These are phyloP conservation scores for Ichneumoninae sp. DNA, from an alignment of 2,888 invertebrate species.

Conservation along the genomic window DNA sequence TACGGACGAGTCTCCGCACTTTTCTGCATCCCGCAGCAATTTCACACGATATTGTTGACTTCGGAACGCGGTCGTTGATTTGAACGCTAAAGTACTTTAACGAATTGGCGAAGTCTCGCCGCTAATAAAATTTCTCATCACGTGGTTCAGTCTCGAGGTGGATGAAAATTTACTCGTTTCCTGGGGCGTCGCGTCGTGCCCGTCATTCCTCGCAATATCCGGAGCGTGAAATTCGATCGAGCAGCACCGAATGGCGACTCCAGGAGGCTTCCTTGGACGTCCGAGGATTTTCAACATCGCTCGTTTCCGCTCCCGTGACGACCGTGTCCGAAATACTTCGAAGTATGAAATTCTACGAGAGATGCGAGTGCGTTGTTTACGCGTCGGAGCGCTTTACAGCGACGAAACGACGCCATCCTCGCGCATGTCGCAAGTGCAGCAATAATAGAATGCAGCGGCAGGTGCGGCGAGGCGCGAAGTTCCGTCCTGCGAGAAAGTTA, in stretches of 20 bases:
- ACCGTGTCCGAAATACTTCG: constrained; percentile 20
- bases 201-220: constrained; percentile 65
- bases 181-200: constrained; percentile 3
- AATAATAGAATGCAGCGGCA: constrained; percentile 30
- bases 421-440: constrained; percentile 9
- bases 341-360: constrained; percentile 28
- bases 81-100: not conserved
- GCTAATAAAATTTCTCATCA: constrained; percentile 33
- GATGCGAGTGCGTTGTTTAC: constrained; percentile 46
- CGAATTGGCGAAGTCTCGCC: not conserved
- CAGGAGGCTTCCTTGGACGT: constrained; percentile 39
- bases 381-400: constrained; percentile 48
- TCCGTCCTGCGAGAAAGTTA: not conserved
- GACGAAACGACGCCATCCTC: not conserved
- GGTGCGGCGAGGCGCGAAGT: not conserved
- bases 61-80: not conserved
- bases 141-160: constrained; percentile 15
- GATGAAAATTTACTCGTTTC: constrained; percentile 35
- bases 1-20: not conserved
- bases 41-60: not conserved
- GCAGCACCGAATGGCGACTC: constrained; percentile 11
- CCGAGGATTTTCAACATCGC: constrained; percentile 32
- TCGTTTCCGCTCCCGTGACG: constrained; percentile 25
- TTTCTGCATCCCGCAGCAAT: not conserved
- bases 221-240: constrained; percentile 65